These are phyloP conservation scores for Galeopterus variegatus DNA, from an alignment of 2,113 vertebrate genomes.

Conservation along the genomic window DNA sequence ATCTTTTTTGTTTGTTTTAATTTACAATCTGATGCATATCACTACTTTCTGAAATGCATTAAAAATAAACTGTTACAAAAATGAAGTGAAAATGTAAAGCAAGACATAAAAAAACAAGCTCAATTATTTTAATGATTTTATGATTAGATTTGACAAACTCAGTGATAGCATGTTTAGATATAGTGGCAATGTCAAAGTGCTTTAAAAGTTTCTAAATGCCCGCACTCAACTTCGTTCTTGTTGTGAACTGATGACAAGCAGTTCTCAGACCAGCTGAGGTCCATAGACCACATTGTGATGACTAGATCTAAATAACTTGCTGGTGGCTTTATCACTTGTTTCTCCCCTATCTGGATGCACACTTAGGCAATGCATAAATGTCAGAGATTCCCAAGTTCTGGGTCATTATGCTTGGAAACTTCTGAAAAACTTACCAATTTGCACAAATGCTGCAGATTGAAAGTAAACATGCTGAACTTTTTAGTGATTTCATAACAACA, in stretches of 20 bases:
- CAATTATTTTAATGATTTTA: background rate
- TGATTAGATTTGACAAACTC: slow-evolving; percentile 17
- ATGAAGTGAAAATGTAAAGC: slow-evolving; percentile 33
- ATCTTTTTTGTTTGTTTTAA: background rate
- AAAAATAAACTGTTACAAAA: slow-evolving; percentile 21
- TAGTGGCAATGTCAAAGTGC: background rate
- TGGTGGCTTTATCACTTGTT: background rate
- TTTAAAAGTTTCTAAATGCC: background rate
- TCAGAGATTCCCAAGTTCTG: background rate
- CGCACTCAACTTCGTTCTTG: background rate
- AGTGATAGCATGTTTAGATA: background rate
- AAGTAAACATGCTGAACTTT: background rate
- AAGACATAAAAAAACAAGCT: background rate
- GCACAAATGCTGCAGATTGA: background rate
- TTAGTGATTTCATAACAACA: background rate
- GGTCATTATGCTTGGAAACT: background rate
- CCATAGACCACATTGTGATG: background rate
- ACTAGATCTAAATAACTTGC: background rate
- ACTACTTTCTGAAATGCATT: background rate
- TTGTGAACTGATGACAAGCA: background rate
- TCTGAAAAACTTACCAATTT: background rate
- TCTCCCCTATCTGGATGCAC: background rate
- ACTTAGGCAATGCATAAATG: background rate
- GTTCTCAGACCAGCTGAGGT: background rate
- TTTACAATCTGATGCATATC: background rate